Percentiles rank a stretch among this genome's conserved stretches.
phyloP scores from a whole-genome alignment of 2,888 invertebrate species.

The Ichneumoninae sp. region DNA sequence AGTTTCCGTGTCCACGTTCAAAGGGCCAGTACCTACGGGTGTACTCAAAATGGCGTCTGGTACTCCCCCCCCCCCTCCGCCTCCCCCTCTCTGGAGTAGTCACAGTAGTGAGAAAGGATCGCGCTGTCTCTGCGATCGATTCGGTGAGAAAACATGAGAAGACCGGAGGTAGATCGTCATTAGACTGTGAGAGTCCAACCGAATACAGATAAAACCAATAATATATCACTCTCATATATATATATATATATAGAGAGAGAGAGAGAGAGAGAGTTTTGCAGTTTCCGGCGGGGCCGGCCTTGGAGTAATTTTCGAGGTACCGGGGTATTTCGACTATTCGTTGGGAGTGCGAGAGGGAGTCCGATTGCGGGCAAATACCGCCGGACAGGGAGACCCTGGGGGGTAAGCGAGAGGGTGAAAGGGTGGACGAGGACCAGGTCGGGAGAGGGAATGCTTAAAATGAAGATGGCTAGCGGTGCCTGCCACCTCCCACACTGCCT shows the following conservation, averaged over 20 bases:
- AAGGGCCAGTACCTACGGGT: constrained; percentile 39
- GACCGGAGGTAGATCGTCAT: constrained; percentile 58
- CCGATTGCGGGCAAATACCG: constrained; percentile 80
- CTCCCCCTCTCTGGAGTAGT: constrained; percentile 28
- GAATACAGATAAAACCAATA: background rate
- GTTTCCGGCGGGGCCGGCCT: constrained; percentile 31
- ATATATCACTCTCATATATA: background rate
- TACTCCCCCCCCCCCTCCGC: constrained; percentile 20
- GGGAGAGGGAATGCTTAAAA: constrained; percentile 84
- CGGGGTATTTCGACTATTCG: constrained; percentile 66
- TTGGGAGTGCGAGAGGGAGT: constrained; percentile 70
- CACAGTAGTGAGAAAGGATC: constrained; percentile 52
- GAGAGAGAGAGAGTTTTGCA: constrained; percentile 26
- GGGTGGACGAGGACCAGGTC: constrained; percentile 56
- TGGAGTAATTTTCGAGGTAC: constrained; percentile 60
- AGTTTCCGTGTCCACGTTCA: constrained; percentile 2
- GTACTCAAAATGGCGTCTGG: constrained; percentile 61
- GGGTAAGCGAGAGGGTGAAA: constrained; percentile 64
- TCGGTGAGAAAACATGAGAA: constrained; percentile 61
- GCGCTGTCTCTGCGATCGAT: constrained; percentile 61
- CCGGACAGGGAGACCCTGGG: constrained; percentile 70
- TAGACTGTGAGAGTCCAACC: constrained; percentile 49
- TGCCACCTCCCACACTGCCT: constrained; percentile 84
- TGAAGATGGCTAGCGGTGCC: constrained; percentile 86
- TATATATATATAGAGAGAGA: background rate